Evolutionary conservation across 2,797 vertebrate genomes (phyloP).

Genomic region (Sebastes hubbsi): DNA sequence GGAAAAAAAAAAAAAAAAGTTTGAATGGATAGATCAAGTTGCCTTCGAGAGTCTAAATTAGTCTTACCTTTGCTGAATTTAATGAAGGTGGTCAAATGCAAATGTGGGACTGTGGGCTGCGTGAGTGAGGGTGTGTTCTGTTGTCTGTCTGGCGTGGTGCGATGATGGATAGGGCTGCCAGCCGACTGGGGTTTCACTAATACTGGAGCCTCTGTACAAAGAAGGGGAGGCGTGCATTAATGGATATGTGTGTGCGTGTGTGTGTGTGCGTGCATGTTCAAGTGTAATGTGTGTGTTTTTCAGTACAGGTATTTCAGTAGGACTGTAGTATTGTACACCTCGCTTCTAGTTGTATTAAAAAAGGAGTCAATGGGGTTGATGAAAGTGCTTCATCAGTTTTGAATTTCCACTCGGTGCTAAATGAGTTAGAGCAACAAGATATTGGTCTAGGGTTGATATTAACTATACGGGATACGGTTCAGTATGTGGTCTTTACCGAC

Average conservation of each 20-base stretch:
- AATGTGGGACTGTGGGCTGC: conserved; percentile 64
- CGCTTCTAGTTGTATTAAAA: conserved; percentile 4
- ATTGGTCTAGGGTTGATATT: neutral
- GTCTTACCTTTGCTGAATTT: conserved; percentile 71
- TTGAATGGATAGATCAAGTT: conserved; percentile 69
- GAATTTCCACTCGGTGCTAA: conserved; percentile 22
- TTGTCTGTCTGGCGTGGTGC: conserved; percentile 60
- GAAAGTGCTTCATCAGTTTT: conserved; percentile 50
- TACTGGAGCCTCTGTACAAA: conserved; percentile 58
- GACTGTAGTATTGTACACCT: neutral
- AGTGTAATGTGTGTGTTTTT: conserved; percentile 7
- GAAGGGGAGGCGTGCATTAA: conserved; percentile 59
- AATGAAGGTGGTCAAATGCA: conserved; percentile 76
- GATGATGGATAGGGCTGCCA: conserved; percentile 79
- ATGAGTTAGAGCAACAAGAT: neutral
- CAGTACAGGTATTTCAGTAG: conserved; percentile 3
- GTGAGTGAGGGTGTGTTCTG: conserved; percentile 56
- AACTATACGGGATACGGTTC: neutral
- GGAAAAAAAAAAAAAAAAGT: conserved; percentile 29
- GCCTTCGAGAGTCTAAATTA: conserved; percentile 66
- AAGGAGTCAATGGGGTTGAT: conserved; percentile 22
- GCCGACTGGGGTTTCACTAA: conserved; percentile 64
- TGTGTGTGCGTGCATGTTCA: neutral
- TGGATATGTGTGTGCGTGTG: conserved; percentile 9
- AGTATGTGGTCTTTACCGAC: neutral